A percentile compares a stretch with the other conserved stretches of the same genome.
These are phyloP conservation scores for Plecturocebus donacophilus DNA, from an alignment of 2,113 vertebrate species.

Conservation along the genomic window DNA sequence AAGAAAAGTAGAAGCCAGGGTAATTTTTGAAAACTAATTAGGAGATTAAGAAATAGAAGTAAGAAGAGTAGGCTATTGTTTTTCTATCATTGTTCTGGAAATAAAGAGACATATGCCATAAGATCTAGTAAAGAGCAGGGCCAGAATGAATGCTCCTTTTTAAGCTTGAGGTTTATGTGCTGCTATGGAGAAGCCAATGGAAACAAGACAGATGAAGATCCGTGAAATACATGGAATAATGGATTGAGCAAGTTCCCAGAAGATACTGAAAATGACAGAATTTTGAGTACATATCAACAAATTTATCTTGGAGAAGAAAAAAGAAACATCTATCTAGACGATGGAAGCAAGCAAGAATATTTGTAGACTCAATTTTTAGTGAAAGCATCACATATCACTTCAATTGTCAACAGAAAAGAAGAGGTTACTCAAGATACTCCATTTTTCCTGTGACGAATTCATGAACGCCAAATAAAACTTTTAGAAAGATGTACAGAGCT, in stretches of 20 bases:
- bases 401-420: neutral
- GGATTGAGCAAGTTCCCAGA: neutral
- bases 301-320: constrained; percentile 19
- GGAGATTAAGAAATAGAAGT: neutral
- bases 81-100: neutral
- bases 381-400: constrained; percentile 15
- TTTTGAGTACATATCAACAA: neutral
- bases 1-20: neutral
- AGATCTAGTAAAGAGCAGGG: neutral
- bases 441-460: neutral
- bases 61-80: neutral
- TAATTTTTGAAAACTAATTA: neutral
- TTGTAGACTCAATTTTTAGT: neutral
- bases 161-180: neutral
- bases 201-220: neutral
- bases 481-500: neutral
- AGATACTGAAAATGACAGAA: neutral
- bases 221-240: neutral
- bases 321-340: neutral
- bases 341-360: neutral
- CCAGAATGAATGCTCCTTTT: neutral
- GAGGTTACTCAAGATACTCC: neutral
- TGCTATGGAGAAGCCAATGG: neutral
- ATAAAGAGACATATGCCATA: neutral
- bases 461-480: neutral